Conservation (phyloP, 2,113 vertebrate genomes). For the Ictalurus furcatus region DNA sequence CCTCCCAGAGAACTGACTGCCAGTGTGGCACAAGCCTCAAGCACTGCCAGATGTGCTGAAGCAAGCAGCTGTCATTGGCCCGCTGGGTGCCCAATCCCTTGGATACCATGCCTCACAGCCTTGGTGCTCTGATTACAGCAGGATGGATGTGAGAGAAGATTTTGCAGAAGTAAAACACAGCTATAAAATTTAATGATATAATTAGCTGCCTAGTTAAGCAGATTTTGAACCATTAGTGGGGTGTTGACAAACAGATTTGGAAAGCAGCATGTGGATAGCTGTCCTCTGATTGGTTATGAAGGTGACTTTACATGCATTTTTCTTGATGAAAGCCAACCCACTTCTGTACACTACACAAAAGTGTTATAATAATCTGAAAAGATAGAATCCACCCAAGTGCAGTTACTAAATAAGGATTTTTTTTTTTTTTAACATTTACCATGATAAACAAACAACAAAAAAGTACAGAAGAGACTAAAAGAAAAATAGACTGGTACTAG, state of each 20-base stretch:
- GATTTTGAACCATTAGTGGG: neutral
- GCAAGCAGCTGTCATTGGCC: neutral
- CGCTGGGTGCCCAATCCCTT: neutral
- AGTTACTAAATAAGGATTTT: too few species aligned
- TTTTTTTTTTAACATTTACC: too few species aligned
- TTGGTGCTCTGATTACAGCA: neutral
- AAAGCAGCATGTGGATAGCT: neutral
- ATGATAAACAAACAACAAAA: neutral
- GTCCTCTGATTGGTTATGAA: neutral
- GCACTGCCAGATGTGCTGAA: conserved; percentile 26
- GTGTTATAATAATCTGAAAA: too few species aligned
- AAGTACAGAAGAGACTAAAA: neutral
- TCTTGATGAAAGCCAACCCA: neutral
- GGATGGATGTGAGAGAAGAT: neutral
- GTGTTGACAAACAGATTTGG: neutral
- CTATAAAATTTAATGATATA: neutral
- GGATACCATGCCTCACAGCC: neutral
- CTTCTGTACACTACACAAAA: neutral
- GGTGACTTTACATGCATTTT: neutral
- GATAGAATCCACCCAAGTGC: neutral
- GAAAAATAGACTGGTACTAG: neutral
- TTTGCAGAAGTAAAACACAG: neutral
- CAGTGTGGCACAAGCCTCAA: conserved; percentile 41
- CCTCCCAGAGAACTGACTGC: conserved; percentile 41
- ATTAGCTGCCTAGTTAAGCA: neutral